Conservation (phyloP, 2,888 invertebrate species). For the Pomacea canaliculata region DNA sequence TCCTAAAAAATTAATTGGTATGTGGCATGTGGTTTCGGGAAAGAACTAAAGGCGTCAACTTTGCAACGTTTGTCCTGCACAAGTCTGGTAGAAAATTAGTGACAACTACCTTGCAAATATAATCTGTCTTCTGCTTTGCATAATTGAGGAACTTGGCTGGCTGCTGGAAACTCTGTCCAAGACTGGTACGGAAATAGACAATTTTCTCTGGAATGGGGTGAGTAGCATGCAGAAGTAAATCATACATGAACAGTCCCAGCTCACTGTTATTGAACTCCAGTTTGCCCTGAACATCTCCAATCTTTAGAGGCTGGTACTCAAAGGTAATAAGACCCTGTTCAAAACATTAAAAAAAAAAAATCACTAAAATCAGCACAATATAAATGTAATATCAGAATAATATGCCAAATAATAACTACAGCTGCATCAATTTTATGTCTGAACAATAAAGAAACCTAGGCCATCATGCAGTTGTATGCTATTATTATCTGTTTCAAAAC, state of each 20-base stretch:
- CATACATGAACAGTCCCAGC: constrained; percentile 68
- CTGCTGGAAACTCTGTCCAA: constrained; percentile 64
- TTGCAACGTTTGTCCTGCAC: too few species aligned
- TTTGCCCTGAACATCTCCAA: constrained; percentile 61
- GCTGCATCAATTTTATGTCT: not conserved
- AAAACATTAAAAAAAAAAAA: not conserved
- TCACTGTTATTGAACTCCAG: constrained; percentile 67
- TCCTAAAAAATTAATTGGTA: too few species aligned
- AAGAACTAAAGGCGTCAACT: too few species aligned
- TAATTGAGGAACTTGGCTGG: constrained; percentile 69
- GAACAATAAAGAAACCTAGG: too few species aligned
- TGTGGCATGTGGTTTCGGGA: too few species aligned
- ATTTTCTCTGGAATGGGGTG: constrained; percentile 67
- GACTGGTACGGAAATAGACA: constrained; percentile 64
- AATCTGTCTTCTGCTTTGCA: constrained; percentile 70
- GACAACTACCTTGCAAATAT: constrained; percentile 66
- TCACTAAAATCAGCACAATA: not conserved
- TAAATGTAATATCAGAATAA: not conserved
- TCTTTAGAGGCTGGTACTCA: constrained; percentile 69
- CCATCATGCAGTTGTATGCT: too few species aligned
- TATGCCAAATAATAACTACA: not conserved
- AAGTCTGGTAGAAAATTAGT: too few species aligned
- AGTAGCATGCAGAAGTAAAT: constrained; percentile 66
- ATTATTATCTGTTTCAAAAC: too few species aligned
- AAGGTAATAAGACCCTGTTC: constrained; percentile 65